Evolutionary conservation across 2,797 vertebrate genomes (phyloP), one percentile per base, ranked within the genome.

Genomic region (Ctenopoma multispine): DNA sequence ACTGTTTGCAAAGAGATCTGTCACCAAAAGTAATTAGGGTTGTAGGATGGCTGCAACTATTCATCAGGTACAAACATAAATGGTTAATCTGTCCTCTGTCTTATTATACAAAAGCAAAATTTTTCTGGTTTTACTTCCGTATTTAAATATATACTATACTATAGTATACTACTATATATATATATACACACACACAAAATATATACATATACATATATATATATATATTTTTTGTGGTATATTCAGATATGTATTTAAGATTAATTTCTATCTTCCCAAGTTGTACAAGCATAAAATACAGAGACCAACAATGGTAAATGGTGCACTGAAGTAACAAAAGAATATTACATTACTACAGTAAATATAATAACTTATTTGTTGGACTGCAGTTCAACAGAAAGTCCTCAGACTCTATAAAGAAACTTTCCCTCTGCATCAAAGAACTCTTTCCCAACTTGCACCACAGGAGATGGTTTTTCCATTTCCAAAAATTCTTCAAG

Each of bases 391-490:
- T 44, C 4, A 58, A 73, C 12, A 69, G 9, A 14, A 64, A 29
- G 6, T 72, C 40, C 29, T 93, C 70, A 96, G 57, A 96, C 88
- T 86, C 95, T 92, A 72, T 95, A 97, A 51, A 97, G 83, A 80
- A 97, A 95, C 65, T 94, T 95, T 0, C 96, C 96, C 0, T 94
- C 87, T 13, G 56, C 59, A 63, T 97, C 96, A 85, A 94, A 96
- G 85, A 96, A 94, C n/a, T 96, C 94, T 1, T 56, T 92, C 0
- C 95, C 95, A 54, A 89, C 89, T 81, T 94, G 94, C 34, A 91
- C 67, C 0, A 92, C 91, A 43, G 81, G 80, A 23, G 80, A 50
- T 4, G 84, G 77, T 78, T 80, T 93, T 79, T 77, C 77, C 56
- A 77, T 78, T 14, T 74, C 55, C 49, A 90, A 71, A 14, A 92